Evolutionary conservation across 2,797 vertebrate genomes (phyloP).

Genomic region (Pristis pectinata): DNA sequence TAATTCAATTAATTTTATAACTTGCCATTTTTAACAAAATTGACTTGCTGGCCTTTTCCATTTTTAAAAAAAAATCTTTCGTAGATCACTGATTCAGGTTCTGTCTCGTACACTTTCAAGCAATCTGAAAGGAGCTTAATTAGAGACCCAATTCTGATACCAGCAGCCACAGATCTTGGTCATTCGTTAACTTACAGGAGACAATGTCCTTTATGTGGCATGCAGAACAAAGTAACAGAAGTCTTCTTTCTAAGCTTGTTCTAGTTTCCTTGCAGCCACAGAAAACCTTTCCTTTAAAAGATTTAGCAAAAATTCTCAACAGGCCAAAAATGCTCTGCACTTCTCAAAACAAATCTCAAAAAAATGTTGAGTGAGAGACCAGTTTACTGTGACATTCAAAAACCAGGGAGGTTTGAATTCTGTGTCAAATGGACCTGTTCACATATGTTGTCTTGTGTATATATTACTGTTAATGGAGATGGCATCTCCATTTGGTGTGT

Average conservation of each 20-base stretch:
- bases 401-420: neutral
- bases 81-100: neutral
- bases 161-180: neutral
- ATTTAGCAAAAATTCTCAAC: neutral
- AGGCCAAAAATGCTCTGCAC: neutral
- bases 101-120: neutral
- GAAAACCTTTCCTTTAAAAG: neutral
- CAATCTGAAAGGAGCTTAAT: neutral
- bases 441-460: neutral
- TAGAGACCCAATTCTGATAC: neutral
- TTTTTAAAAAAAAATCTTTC: neutral
- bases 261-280: neutral
- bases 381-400: conserved; percentile 24
- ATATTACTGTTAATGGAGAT: conserved; percentile 4
- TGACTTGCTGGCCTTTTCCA: neutral
- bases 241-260: neutral
- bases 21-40: neutral
- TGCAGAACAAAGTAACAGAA: neutral
- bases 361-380: conserved; percentile 2
- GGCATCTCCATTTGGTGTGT: conserved; percentile 8
- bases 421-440: neutral
- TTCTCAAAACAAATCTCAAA: conserved; percentile 26
- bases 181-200: neutral
- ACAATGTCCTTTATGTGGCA: neutral
- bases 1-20: neutral